Evolutionary conservation across 2,888 invertebrate genomes (phyloP).

Genomic region (Andrena bucephala): DNA sequence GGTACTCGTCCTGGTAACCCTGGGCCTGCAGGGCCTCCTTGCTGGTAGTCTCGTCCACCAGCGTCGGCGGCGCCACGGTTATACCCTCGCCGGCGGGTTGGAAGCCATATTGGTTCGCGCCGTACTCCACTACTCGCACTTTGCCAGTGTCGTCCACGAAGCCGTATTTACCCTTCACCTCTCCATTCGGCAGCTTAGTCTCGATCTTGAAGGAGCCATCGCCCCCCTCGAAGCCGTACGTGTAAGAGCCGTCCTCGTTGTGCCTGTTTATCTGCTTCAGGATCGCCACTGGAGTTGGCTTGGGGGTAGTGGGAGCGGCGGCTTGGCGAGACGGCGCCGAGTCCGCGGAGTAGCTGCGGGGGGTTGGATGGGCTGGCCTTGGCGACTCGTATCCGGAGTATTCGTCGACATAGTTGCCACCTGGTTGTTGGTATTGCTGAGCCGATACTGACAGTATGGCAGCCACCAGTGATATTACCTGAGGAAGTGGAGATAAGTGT

Average conservation of each 20-base stretch:
- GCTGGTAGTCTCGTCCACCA: constrained; percentile 85
- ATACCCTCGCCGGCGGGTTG: constrained; percentile 95
- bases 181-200: constrained; percentile 92
- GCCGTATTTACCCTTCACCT: constrained; percentile 96
- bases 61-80: constrained; percentile 88
- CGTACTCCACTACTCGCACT: constrained; percentile 94
- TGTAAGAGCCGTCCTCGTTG: constrained; percentile 96
- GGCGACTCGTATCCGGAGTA: constrained; percentile 83
- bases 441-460: constrained; percentile 81
- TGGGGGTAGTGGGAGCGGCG: constrained; percentile 85
- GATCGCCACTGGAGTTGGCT: constrained; percentile 90
- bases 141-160: constrained; percentile 94
- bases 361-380: constrained; percentile 79
- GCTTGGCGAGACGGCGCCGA: constrained; percentile 82
- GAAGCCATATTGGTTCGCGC: constrained; percentile 95
- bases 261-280: constrained; percentile 96
- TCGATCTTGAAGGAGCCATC: constrained; percentile 97
- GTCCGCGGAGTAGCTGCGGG: constrained; percentile 85
- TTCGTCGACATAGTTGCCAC: constrained; percentile 83
- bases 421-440: constrained; percentile 83
- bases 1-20: constrained; percentile 70
- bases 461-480: constrained; percentile 59
- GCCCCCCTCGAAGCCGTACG: constrained; percentile 95
- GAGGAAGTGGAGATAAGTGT: background rate
- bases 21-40: constrained; percentile 76